phyloP scores from a whole-genome alignment of 2,888 invertebrate species.

The Furcula furcula region DNA sequence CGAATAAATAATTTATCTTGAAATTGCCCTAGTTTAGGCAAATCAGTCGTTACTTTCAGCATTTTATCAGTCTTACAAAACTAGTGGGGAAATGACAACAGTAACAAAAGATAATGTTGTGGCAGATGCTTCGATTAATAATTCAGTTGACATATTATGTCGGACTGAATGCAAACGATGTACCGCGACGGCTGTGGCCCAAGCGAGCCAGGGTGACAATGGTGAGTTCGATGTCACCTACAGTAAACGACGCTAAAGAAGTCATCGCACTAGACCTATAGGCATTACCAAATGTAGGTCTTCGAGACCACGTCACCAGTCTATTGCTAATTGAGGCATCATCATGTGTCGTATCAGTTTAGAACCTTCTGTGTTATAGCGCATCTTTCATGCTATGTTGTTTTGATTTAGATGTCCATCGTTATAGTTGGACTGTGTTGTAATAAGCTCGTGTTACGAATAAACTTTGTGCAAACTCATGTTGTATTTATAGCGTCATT shows the following conservation, averaged over 20 bases:
- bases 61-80: too few relatives aligned
- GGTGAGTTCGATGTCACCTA: constrained; percentile 56
- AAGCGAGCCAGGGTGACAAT: constrained; percentile 53
- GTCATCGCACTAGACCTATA: constrained; percentile 8
- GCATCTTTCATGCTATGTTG: not conserved
- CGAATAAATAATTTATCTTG: too few relatives aligned
- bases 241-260: constrained; percentile 17
- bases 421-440: constrained; percentile 5
- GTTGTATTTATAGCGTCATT: constrained; percentile 7
- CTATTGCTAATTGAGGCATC: constrained; percentile 29
- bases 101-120: constrained; percentile 29
- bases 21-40: too few relatives aligned
- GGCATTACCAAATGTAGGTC: constrained; percentile 19
- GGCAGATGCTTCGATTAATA: constrained; percentile 52
- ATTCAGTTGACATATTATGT: constrained; percentile 58
- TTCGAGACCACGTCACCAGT: constrained; percentile 26
- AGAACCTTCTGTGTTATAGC: constrained; percentile 3
- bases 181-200: constrained; percentile 60
- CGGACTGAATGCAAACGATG: constrained; percentile 66
- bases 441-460: constrained; percentile 1
- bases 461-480: constrained; percentile 1
- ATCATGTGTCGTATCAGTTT: constrained; percentile 27
- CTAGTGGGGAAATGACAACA: not conserved
- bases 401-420: constrained; percentile 3
- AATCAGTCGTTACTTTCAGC: too few relatives aligned